Percentiles rank a stretch among this genome's conserved stretches.
Evolutionary conservation across 2,888 invertebrate species (phyloP).

Genomic region (Papilio gigon): DNA sequence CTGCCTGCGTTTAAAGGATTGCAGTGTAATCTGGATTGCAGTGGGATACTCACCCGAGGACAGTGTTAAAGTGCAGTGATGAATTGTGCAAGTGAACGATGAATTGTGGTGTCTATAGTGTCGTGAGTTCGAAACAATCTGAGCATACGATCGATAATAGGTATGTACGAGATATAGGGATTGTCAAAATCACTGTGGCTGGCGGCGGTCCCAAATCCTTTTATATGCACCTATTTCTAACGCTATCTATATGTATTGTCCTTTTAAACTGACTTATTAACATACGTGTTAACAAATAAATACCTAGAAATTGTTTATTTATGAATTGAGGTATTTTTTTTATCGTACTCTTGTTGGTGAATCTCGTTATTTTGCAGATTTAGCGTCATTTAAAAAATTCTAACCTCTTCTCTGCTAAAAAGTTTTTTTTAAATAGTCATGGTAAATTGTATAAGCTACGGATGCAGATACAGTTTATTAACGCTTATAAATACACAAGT

Average conservation of each 20-base stretch:
- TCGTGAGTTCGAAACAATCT: constrained; percentile 57
- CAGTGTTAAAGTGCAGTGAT: constrained; percentile 72
- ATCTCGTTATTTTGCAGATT: too few species aligned
- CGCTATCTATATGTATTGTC: constrained; percentile 56
- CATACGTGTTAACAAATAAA: constrained; percentile 12
- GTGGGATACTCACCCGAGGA: constrained; percentile 69
- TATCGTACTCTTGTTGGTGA: too few species aligned
- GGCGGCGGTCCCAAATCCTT: constrained; percentile 72
- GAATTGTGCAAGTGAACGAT: constrained; percentile 68
- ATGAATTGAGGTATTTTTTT: not conserved
- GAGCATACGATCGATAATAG: constrained; percentile 38
- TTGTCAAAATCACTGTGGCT: constrained; percentile 59
- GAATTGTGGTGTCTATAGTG: constrained; percentile 60
- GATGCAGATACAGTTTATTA: too few species aligned
- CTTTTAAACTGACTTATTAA: constrained; percentile 14
- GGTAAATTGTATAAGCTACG: too few species aligned
- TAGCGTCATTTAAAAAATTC: not conserved
- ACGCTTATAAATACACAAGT: too few species aligned
- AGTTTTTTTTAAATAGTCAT: too few species aligned
- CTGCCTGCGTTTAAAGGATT: constrained; percentile 64
- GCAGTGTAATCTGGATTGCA: constrained; percentile 81
- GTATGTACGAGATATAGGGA: constrained; percentile 36
- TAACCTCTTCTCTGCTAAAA: too few species aligned
- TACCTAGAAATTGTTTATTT: not conserved
- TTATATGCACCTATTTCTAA: constrained; percentile 74